These are phyloP conservation scores for Cylindroiulus punctatus DNA, from an alignment of 2,888 invertebrate species.

Conservation along the genomic window DNA sequence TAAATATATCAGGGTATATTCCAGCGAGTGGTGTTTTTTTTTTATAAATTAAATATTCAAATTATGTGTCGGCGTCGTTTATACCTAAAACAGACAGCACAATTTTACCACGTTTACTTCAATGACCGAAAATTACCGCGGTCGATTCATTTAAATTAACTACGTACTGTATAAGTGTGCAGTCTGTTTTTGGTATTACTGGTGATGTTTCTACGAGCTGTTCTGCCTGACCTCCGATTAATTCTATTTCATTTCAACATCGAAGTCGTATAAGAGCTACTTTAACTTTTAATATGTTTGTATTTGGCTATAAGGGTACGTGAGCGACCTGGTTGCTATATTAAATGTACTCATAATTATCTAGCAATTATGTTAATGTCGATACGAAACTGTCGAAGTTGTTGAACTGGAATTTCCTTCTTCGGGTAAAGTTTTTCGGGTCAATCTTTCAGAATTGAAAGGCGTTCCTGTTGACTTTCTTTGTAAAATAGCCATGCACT, in stretches of 20 bases:
- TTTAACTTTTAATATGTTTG: not conserved
- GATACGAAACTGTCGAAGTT: not conserved
- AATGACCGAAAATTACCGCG: too few relatives aligned
- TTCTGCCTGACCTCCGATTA: not conserved
- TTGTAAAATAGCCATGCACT: not conserved
- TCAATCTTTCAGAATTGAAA: not conserved
- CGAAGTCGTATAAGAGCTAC: not conserved
- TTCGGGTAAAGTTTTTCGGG: not conserved
- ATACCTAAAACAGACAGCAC: not conserved
- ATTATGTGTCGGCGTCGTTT: not conserved
- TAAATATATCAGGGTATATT: too few relatives aligned
- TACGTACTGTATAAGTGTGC: too few relatives aligned
- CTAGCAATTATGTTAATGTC: not conserved
- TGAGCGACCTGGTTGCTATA: not conserved
- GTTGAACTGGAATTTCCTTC: conserved; percentile 2
- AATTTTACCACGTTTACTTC: too few relatives aligned
- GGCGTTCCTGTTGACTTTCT: not conserved
- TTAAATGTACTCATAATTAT: not conserved
- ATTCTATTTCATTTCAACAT: not conserved
- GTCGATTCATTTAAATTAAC: too few relatives aligned
- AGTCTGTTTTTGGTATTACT: too few relatives aligned
- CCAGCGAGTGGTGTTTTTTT: too few relatives aligned
- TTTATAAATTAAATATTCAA: too few relatives aligned
- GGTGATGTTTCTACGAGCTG: not conserved
- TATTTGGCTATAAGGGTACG: not conserved